Evolutionary conservation across 2,888 invertebrate genomes (phyloP).

Genomic region (Laspeyria flexula): DNA sequence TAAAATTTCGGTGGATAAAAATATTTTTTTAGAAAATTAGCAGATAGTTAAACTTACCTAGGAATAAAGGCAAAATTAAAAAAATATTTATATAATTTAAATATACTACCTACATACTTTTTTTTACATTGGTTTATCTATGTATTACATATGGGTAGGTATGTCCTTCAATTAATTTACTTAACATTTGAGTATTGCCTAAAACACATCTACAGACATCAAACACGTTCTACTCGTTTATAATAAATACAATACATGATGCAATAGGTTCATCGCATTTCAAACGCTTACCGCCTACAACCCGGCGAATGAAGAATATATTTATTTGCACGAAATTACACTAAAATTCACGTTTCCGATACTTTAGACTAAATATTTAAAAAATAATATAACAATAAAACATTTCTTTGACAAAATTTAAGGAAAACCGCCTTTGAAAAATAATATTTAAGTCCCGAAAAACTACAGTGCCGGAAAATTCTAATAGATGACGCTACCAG

Average conservation of each 20-base stretch:
- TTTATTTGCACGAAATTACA: too few species aligned
- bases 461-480: conserved; percentile 11
- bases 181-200: background rate
- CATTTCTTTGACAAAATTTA: background rate
- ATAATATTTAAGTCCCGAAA: background rate
- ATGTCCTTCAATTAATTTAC: too few species aligned
- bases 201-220: background rate
- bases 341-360: too few species aligned
- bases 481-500: conserved; percentile 36
- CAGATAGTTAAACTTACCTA: too few species aligned
- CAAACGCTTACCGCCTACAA: conserved; percentile 4
- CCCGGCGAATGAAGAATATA: background rate
- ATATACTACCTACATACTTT: too few species aligned
- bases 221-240: background rate
- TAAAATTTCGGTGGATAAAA: too few species aligned
- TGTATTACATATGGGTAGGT: too few species aligned
- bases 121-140: too few species aligned
- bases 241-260: conserved; percentile 22
- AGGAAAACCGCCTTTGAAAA: background rate
- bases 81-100: too few species aligned
- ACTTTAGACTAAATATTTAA: background rate
- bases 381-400: background rate
- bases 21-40: too few species aligned
- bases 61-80: too few species aligned
- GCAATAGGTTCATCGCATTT: conserved; percentile 33